These are phyloP conservation scores for Oreochromis spilurus DNA, from an alignment of 2,113 vertebrate genomes.

Conservation along the genomic window DNA sequence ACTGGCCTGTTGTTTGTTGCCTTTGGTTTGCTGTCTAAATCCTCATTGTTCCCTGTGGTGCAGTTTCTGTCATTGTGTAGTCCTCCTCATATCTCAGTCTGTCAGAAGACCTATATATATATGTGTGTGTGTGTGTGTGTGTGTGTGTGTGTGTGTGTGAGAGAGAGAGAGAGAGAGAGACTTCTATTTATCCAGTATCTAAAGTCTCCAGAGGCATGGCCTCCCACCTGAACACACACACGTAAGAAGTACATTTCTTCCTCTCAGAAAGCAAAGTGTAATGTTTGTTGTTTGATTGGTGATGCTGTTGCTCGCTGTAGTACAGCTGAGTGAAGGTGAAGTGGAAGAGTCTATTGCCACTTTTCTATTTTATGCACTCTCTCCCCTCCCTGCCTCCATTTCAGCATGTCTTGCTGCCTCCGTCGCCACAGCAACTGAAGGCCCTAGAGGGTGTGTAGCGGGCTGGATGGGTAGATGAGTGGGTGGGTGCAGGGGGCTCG, in stretches of 20 bases:
- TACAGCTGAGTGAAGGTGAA: slow-evolving; percentile 39
- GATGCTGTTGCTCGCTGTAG: slow-evolving; percentile 13
- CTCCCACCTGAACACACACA: background rate
- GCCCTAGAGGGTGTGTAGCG: slow-evolving; percentile 47
- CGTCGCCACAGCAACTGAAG: slow-evolving; percentile 64
- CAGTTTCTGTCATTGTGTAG: slow-evolving; percentile 25
- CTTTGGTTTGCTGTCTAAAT: background rate
- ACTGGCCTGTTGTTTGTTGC: background rate
- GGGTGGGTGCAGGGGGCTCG: slow-evolving; percentile 1
- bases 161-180: background rate
- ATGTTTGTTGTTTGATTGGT: background rate
- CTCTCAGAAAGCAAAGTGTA: background rate
- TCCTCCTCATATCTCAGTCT: slow-evolving; percentile 7
- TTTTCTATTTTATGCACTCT: background rate
- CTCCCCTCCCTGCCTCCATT: slow-evolving; percentile 23
- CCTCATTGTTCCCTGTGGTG: background rate
- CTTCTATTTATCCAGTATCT: background rate
- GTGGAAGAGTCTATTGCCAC: slow-evolving; percentile 25
- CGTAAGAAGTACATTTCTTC: background rate
- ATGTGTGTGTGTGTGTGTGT: too few relatives aligned
- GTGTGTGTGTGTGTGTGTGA: too few relatives aligned
- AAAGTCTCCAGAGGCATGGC: background rate
- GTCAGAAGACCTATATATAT: background rate
- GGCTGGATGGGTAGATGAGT: background rate
- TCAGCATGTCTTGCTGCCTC: slow-evolving; percentile 45